Evolutionary conservation across 1,140 invertebrate species (phyloP), one percentile per base, ranked within the genome.

Genomic region (Drosophila sproati): DNA sequence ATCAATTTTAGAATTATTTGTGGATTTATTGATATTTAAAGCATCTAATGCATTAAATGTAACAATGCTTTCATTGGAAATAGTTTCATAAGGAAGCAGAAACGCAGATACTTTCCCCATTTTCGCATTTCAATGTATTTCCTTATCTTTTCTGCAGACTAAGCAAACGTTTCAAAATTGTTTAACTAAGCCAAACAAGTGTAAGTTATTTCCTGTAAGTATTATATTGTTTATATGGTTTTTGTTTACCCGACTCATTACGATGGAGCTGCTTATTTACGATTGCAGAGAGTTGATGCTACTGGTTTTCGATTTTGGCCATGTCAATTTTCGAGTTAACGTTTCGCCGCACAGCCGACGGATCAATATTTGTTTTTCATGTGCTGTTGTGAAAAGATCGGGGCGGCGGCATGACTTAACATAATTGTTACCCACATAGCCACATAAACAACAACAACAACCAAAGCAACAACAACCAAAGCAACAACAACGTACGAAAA

Each of bases 361-460:
- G 5, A 48, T 29, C 62, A 75, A 64, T 72, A 79, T 88, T 89
- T 88, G 77, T 57, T 89, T 83, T 88, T 89, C 85, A 82, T 80
- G 73, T 73, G 74, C 43, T 83, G 80, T 88, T 88, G 85, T 88
- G 83, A 89, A 89, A 80, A 77, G 77, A 81, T 69, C 71, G 66
- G 41, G 60, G 52, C 52, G 60, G 52, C 61, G 61, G 62, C 70
- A 59, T 71, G 68, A 87, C 83, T 87, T 88, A 87, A 87, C 83
- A 87, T 77, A 73, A 64, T 62, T 62, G n/a, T 67, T 67, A 32
- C 62, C 59, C 52, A 50, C 62, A 39, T 10, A 43, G 43, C 70
- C 62, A 37, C 70, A 47, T 12, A 48, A 63, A 28, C 54, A 50
- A 41, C 43, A 20, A 20, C 20, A 12, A 12, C n/a, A n/a, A n/a